phyloP scores from a whole-genome alignment of 1,140 invertebrate species.

The Micrasema longulum region DNA sequence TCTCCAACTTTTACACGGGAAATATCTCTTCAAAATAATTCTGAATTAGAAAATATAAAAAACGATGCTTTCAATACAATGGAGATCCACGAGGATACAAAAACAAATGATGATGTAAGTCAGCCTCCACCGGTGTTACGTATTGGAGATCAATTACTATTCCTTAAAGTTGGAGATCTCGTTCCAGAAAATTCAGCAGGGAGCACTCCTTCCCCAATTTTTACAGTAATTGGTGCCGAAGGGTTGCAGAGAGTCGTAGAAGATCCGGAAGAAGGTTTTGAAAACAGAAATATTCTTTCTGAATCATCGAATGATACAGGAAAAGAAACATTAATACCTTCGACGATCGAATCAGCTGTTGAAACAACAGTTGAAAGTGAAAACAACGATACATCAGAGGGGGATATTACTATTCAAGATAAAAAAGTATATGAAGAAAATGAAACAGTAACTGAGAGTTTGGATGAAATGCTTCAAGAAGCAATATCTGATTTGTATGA shows the following conservation, averaged over 20 bases:
- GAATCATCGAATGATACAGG: slow-evolving; percentile 15
- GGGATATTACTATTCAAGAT: slow-evolving; percentile 4
- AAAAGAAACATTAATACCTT: background rate
- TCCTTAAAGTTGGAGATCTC: slow-evolving; percentile 59
- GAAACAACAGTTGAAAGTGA: slow-evolving; percentile 22
- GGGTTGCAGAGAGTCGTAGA: slow-evolving; percentile 60
- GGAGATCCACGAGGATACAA: slow-evolving; percentile 50
- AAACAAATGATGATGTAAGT: slow-evolving; percentile 51
- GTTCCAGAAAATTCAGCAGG: slow-evolving; percentile 58
- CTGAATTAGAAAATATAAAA: slow-evolving; percentile 54
- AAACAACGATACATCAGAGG: slow-evolving; percentile 34
- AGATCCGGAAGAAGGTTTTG: slow-evolving; percentile 53
- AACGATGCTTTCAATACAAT: slow-evolving; percentile 53
- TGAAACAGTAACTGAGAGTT: slow-evolving; percentile 39
- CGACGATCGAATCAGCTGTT: slow-evolving; percentile 17
- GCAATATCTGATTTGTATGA: slow-evolving; percentile 50
- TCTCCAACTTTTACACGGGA: slow-evolving; percentile 64
- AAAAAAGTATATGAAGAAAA: slow-evolving; percentile 18
- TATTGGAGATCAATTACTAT: slow-evolving; percentile 62
- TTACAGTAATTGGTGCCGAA: slow-evolving; percentile 63
- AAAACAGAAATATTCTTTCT: slow-evolving; percentile 36
- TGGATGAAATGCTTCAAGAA: slow-evolving; percentile 48
- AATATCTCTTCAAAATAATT: slow-evolving; percentile 61
- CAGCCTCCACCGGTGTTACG: slow-evolving; percentile 60
- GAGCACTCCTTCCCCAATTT: slow-evolving; percentile 58